These are phyloP conservation scores for Chaetorhynchus papuensis DNA, from an alignment of 2,113 vertebrate species.

Conservation along the genomic window DNA sequence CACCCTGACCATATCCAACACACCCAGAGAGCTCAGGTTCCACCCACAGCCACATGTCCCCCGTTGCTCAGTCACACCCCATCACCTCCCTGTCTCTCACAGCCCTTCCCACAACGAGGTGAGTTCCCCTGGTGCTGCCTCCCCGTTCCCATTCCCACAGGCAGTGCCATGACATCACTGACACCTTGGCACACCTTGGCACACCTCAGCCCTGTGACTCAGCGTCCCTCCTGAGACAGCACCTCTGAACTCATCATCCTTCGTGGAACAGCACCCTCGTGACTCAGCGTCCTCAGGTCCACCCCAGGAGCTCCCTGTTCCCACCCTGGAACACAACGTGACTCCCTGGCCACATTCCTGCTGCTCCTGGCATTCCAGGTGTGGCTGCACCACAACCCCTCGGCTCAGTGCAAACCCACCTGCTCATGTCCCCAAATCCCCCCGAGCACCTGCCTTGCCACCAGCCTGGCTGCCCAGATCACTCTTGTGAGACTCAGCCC, in stretches of 20 bases:
- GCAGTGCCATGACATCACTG: neutral
- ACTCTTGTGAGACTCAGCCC: neutral
- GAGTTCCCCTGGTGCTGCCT: accelerated
- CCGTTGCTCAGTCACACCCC: neutral
- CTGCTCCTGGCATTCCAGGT: neutral
- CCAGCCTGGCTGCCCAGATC: neutral
- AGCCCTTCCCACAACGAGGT: neutral
- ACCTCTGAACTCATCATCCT: neutral
- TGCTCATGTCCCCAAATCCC: accelerated
- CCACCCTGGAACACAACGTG: accelerated
- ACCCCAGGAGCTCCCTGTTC: neutral
- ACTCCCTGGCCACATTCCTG: neutral
- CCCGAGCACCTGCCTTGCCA: neutral
- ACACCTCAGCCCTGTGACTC: neutral
- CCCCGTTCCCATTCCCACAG: neutral
- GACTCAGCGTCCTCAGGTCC: neutral
- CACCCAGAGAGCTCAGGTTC: neutral
- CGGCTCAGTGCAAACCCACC: no score
- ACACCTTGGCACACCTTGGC: neutral
- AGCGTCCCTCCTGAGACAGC: neutral
- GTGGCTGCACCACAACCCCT: neutral
- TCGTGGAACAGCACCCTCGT: neutral
- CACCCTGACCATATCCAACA: no score
- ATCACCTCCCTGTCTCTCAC: neutral
- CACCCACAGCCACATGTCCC: neutral